A percentile compares a stretch with the other conserved stretches of the same genome.
Conservation (phyloP, 2,797 vertebrate genomes). For the Taeniopygia guttata region DNA sequence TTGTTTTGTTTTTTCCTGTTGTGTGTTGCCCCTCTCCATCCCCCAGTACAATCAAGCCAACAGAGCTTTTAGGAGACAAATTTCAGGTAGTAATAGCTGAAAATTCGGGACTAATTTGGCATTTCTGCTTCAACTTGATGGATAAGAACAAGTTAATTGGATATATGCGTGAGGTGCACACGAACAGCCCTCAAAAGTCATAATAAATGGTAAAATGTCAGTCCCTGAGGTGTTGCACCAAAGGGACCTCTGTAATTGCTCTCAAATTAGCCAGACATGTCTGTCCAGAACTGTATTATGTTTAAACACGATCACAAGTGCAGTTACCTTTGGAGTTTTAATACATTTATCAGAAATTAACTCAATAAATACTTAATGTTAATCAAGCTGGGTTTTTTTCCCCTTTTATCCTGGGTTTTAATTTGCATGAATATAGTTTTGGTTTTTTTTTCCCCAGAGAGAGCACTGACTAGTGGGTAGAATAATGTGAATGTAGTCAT, state of each 20-base stretch:
- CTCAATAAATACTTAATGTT: not conserved
- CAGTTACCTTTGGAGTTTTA: not conserved
- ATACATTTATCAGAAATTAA: not conserved
- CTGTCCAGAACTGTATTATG: not conserved
- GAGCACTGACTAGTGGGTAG: not conserved
- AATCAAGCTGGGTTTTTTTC: not conserved
- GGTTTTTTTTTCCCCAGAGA: rapidly evolving
- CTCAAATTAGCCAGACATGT: not conserved
- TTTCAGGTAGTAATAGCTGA: not conserved
- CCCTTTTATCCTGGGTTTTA: not conserved
- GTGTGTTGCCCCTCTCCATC: not conserved
- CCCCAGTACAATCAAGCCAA: not conserved
- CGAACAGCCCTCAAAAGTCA: not conserved
- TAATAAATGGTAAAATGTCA: not conserved
- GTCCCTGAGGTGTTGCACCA: not conserved
- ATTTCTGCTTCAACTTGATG: not conserved
- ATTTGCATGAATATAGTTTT: not conserved
- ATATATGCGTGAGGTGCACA: not conserved
- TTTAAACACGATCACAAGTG: not conserved
- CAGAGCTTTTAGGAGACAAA: not conserved
- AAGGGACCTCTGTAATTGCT: not conserved
- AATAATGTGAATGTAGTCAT: not conserved
- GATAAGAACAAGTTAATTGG: not conserved
- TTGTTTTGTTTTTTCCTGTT: not conserved
- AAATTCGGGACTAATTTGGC: not conserved